Conservation (phyloP, 1,140 invertebrate genomes). For the Portunus trituberculatus region DNA sequence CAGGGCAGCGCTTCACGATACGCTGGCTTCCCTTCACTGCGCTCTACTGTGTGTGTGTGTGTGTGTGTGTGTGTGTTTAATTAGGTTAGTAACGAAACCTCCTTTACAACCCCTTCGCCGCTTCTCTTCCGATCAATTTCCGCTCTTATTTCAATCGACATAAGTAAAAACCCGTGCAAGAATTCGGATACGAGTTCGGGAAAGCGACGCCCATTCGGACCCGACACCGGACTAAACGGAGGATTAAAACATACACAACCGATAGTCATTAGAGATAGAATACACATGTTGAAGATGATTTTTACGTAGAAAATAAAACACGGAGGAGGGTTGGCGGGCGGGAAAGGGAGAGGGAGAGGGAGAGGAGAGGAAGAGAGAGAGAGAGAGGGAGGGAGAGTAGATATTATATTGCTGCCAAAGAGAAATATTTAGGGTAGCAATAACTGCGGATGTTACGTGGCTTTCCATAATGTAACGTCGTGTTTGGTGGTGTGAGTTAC, state of each 20-base stretch:
- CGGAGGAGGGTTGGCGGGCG: not conserved
- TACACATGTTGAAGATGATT: not conserved
- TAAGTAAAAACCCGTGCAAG: too few species aligned
- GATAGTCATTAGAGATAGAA: not conserved
- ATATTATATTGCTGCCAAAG: not conserved
- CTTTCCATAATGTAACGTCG: not conserved
- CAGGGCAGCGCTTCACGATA: not conserved
- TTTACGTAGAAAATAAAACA: too few species aligned
- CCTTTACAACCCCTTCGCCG: too few species aligned
- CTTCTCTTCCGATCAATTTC: too few species aligned
- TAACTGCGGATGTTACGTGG: not conserved
- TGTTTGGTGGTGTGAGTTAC: not conserved
- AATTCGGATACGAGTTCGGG: too few species aligned
- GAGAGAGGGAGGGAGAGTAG: not conserved
- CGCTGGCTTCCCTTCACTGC: not conserved
- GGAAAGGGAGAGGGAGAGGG: not conserved
- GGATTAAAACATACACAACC: too few species aligned
- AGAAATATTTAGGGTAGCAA: constrained; percentile 27
- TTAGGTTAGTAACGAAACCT: too few species aligned
- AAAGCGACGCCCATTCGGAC: too few species aligned
- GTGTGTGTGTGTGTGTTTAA: too few species aligned
- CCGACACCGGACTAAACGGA: too few species aligned
- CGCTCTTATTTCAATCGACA: too few species aligned
- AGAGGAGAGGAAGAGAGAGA: not conserved
- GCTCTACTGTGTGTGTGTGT: not conserved